Evolutionary conservation across 2,888 invertebrate species (phyloP), one percentile per base, ranked within the genome.

Genomic region (Cerastoderma edule): DNA sequence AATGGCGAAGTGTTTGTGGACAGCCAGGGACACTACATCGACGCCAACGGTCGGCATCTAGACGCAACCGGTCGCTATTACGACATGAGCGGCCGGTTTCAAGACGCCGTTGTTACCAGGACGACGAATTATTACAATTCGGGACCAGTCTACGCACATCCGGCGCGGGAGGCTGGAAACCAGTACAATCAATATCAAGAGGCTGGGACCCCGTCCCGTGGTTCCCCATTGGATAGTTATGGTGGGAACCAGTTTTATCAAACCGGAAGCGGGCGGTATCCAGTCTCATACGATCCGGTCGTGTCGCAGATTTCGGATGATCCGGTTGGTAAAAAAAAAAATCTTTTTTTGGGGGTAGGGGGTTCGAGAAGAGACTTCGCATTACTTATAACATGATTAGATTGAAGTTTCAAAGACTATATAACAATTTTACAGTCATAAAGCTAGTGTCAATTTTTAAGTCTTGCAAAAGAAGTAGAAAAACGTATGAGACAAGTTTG

Each of bases 11-110:
- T 39, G 13, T 78, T 65, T 33, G 35, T 68, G 5, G 78, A 78
- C 50, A 75, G 46, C 28, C 72, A 68, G n/a, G 78, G 78, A 30
- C 74, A 75, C 33, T 72, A 72, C 39, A 60, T 78, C 13, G 78
- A 78, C 33, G 74, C 71, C 8, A 56, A 75, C 24, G 78, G 74
- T 2, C 74, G 78, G 8, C 74, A 68, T 60, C 66, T 78, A 28
- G 78, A 78, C 60, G 71, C 78, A n/a, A 74, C 74, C 3, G 78
- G 78, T 5, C 67, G 71, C 10, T 78, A 74, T 46, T 78, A 75
- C 46, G 78, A 78, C 56, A 32, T 56, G 22, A 78, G 72, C 63
- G 74, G 78, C 0, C 50, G 78, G 2, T 68, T 72, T 44, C 44
- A 54, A 5, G 72, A 78, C 30, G 74, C 74, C 0, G 53, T 35